A percentile compares a stretch with the other conserved stretches of the same genome.
Evolutionary conservation across 2,797 vertebrate genomes (phyloP).

Genomic region (Rhodeus uyekii): DNA sequence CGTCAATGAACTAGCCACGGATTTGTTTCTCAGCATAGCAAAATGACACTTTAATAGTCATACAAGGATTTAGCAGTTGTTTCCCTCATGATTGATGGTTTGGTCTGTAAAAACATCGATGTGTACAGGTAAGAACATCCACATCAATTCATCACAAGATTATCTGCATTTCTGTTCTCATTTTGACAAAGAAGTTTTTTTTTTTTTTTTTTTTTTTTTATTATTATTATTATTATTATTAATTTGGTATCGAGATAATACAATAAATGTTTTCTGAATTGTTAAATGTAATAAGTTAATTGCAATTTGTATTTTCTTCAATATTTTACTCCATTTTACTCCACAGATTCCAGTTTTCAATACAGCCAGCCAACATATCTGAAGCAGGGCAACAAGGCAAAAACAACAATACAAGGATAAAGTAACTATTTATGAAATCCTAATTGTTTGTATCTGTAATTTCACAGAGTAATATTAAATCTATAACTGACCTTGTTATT

Average conservation of each 20-base stretch:
- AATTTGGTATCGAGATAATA: neutral
- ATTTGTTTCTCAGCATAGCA: neutral
- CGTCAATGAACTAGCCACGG: neutral
- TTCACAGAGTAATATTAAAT: neutral
- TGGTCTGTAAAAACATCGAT: neutral
- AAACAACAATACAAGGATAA: neutral
- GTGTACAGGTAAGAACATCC: slow-evolving; percentile 20
- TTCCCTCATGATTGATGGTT: neutral
- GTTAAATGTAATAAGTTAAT: neutral
- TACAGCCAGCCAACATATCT: neutral
- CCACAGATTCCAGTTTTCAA: neutral
- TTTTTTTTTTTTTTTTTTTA: neutral
- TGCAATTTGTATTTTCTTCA: neutral
- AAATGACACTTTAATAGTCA: neutral
- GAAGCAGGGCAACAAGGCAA: neutral
- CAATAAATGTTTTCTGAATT: neutral
- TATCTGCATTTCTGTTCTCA: neutral
- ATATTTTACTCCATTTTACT: no score
- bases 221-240: neutral
- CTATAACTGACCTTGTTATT: neutral
- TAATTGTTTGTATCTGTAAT: neutral
- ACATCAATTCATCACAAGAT: slow-evolving; percentile 9
- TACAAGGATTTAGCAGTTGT: neutral
- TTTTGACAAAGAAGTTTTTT: neutral
- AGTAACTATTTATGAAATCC: neutral